A percentile compares a stretch with the other conserved stretches of the same genome.
Conservation (phyloP, 2,797 vertebrate genomes). For the Karalla daura region DNA sequence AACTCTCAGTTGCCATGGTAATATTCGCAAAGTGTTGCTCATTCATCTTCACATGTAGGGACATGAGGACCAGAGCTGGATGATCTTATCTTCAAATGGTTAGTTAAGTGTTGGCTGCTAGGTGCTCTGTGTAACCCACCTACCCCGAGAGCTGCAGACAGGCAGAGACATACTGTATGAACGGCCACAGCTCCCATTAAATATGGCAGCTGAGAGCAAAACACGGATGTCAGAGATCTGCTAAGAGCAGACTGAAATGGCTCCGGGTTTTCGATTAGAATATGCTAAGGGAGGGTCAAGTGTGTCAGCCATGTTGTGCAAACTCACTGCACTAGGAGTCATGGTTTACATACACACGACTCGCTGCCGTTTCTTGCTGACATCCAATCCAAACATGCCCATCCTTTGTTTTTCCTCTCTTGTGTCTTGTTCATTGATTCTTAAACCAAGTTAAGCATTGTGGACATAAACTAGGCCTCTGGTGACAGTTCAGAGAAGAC, state of each 20-base stretch:
- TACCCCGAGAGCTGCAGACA: slow-evolving; percentile 31
- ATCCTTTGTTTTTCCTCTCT: neutral
- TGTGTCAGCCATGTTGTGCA: neutral
- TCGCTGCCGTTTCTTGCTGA: no score
- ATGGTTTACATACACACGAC: neutral
- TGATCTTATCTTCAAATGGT: slow-evolving; percentile 10
- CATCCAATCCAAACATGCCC: no score
- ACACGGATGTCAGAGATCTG: slow-evolving; percentile 5
- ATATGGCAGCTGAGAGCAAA: slow-evolving; percentile 47
- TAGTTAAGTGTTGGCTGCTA: slow-evolving; percentile 6
- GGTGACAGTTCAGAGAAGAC: neutral
- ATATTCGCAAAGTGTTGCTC: slow-evolving; percentile 29
- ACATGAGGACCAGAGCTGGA: slow-evolving; percentile 7
- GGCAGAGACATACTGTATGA: slow-evolving; percentile 34
- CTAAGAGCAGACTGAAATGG: slow-evolving; percentile 16
- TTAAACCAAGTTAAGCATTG: neutral
- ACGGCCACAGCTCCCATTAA: slow-evolving; percentile 35
- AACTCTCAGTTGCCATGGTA: slow-evolving; percentile 40
- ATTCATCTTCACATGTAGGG: slow-evolving; percentile 26
- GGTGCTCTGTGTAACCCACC: neutral
- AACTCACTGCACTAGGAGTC: neutral
- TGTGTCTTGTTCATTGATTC: no score
- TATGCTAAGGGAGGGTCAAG: slow-evolving; percentile 12
- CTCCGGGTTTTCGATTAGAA: slow-evolving; percentile 13
- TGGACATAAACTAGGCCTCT: neutral